Conservation (phyloP, 1,140 invertebrate species). For the Pseudomyrmex flavicornis region DNA sequence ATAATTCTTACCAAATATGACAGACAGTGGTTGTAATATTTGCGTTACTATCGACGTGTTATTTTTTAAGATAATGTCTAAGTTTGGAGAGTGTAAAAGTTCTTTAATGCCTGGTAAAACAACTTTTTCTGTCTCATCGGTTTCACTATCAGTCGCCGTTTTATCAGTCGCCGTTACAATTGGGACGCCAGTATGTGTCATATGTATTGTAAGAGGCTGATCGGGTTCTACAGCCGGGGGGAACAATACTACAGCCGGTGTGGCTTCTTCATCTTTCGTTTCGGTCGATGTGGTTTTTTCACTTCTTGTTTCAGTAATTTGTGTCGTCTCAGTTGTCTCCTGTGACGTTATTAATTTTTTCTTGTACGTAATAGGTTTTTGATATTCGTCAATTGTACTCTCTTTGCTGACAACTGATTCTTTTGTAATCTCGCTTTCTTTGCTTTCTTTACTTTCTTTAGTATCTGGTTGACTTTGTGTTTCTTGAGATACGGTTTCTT, state of each 20-base stretch:
- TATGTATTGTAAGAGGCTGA: slow-evolving; percentile 15
- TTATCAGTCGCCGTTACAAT: slow-evolving; percentile 6
- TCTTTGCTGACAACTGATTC: too few relatives aligned
- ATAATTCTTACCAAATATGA: slow-evolving; percentile 61
- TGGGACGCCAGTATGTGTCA: slow-evolving; percentile 1
- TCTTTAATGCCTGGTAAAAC: slow-evolving; percentile 18
- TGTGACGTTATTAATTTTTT: too few relatives aligned
- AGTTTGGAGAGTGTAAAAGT: slow-evolving; percentile 23
- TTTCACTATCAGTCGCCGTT: background rate
- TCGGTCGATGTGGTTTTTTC: too few relatives aligned
- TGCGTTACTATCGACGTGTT: slow-evolving; percentile 19
- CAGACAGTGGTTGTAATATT: slow-evolving; percentile 45
- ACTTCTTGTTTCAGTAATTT: background rate
- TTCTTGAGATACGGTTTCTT: too few relatives aligned
- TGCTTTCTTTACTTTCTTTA: too few relatives aligned
- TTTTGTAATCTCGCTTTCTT: too few relatives aligned
- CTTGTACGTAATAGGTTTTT: too few relatives aligned
- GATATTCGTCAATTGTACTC: too few relatives aligned
- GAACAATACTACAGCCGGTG: slow-evolving; percentile 15
- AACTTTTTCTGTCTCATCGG: background rate
- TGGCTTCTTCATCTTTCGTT: background rate
- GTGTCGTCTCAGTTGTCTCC: too few relatives aligned
- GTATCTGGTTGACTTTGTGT: too few relatives aligned
- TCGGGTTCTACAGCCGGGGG: slow-evolving; percentile 48
- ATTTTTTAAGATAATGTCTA: background rate